These are phyloP conservation scores for Talpa occidentalis DNA, from an alignment of 2,113 vertebrate species.

Conservation along the genomic window DNA sequence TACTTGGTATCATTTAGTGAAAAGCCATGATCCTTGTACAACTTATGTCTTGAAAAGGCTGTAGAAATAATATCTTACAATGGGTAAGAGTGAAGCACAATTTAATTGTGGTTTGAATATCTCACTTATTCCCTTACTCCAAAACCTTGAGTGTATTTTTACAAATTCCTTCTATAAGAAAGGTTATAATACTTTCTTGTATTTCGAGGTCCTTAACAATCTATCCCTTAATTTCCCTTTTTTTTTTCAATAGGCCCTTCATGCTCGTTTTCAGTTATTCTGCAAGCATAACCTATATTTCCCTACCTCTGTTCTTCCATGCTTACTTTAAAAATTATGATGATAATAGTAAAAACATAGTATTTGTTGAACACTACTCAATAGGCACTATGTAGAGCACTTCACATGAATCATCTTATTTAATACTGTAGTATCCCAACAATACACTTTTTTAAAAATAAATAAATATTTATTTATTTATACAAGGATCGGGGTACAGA, in stretches of 20 bases:
- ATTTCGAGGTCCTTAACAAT: neutral
- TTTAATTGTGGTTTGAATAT: neutral
- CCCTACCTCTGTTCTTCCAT: neutral
- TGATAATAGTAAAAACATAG: neutral
- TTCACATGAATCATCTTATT: neutral
- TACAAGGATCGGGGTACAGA: too few relatives aligned
- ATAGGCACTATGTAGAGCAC: neutral
- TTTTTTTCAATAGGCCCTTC: neutral
- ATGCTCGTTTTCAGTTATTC: neutral
- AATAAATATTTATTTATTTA: too few relatives aligned
- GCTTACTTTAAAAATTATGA: neutral
- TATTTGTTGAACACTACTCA: neutral
- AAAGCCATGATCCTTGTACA: neutral
- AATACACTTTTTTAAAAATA: conserved; percentile 3
- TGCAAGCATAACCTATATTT: neutral
- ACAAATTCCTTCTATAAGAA: neutral
- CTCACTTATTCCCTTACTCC: neutral
- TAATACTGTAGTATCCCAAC: neutral
- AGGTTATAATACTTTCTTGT: neutral
- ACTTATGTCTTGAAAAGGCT: neutral
- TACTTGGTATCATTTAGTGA: neutral
- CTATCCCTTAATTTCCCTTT: neutral
- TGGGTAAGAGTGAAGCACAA: neutral
- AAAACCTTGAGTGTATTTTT: neutral
- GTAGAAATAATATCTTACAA: conserved; percentile 24